These are phyloP conservation scores for Chalcosyrphus nemorum DNA, from an alignment of 2,888 invertebrate species.

Conservation along the genomic window DNA sequence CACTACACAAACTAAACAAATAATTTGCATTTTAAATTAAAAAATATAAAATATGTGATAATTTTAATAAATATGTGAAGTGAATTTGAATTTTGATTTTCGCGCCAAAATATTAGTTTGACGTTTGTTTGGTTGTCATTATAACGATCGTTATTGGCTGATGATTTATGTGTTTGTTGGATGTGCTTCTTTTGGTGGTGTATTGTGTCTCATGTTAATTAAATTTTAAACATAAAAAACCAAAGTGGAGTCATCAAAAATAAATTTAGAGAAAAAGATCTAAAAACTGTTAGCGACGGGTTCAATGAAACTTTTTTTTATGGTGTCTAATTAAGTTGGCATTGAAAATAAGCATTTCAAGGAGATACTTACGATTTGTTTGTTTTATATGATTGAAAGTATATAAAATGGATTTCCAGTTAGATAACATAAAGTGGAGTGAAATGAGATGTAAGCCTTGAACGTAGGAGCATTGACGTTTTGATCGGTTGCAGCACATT, in stretches of 20 bases:
- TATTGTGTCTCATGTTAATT: constrained; percentile 31
- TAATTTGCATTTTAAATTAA: constrained; percentile 38
- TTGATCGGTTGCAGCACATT: no score
- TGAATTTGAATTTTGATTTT: constrained; percentile 35
- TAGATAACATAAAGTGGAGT: no score
- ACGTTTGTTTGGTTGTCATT: neutral
- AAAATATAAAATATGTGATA: neutral
- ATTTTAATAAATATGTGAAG: constrained; percentile 32
- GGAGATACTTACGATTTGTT: neutral
- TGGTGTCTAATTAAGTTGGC: neutral
- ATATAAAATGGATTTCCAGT: neutral
- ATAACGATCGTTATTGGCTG: neutral
- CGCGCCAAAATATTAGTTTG: constrained; percentile 35
- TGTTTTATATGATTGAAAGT: neutral
- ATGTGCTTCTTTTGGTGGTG: neutral
- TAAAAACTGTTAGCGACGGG: constrained; percentile 3
- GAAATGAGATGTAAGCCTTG: neutral
- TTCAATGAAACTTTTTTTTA: constrained; percentile 17
- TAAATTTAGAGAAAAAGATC: neutral
- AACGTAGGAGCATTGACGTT: no score
- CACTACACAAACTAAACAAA: neutral
- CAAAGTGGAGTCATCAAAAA: constrained; percentile 1
- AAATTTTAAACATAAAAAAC: constrained; percentile 19
- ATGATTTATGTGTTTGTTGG: constrained; percentile 2
- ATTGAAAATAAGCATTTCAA: neutral